Evolutionary conservation across 2,113 vertebrate genomes (phyloP).

Genomic region (Alosa alosa): DNA sequence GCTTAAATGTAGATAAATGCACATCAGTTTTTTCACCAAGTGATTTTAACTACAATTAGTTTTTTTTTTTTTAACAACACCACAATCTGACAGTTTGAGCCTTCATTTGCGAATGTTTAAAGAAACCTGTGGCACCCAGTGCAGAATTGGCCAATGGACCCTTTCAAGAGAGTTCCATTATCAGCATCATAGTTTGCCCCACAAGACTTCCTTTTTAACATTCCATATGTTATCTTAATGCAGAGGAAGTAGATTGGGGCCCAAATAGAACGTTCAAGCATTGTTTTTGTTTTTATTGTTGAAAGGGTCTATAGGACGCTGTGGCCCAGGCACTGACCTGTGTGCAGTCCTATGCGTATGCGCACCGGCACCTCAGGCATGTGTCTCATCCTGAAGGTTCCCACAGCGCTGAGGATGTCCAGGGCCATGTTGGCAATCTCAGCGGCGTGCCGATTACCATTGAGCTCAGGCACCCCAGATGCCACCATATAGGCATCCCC

Average conservation of each 20-base stretch:
- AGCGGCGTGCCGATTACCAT: conserved; percentile 54
- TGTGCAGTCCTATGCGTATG: conserved; percentile 61
- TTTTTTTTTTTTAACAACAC: too few species aligned
- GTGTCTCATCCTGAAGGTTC: conserved; percentile 64
- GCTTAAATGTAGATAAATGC: background rate
- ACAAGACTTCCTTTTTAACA: too few species aligned
- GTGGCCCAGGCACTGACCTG: conserved; percentile 38
- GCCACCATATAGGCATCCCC: conserved; percentile 64
- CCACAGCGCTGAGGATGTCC: conserved; percentile 62
- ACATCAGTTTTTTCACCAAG: background rate
- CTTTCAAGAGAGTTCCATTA: too few species aligned
- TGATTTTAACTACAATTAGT: too few species aligned
- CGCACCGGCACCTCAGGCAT: conserved; percentile 60
- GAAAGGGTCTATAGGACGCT: too few species aligned
- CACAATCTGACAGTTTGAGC: background rate
- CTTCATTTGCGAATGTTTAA: background rate
- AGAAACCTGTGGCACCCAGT: background rate
- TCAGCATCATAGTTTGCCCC: too few species aligned
- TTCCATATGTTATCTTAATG: too few species aligned
- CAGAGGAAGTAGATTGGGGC: too few species aligned
- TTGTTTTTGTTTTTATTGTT: too few species aligned
- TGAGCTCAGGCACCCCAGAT: conserved; percentile 57
- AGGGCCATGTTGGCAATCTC: conserved; percentile 61
- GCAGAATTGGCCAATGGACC: background rate
- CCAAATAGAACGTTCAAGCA: too few species aligned